These are phyloP conservation scores for Luperina nickerlii DNA, from an alignment of 2,888 invertebrate species.

Conservation along the genomic window DNA sequence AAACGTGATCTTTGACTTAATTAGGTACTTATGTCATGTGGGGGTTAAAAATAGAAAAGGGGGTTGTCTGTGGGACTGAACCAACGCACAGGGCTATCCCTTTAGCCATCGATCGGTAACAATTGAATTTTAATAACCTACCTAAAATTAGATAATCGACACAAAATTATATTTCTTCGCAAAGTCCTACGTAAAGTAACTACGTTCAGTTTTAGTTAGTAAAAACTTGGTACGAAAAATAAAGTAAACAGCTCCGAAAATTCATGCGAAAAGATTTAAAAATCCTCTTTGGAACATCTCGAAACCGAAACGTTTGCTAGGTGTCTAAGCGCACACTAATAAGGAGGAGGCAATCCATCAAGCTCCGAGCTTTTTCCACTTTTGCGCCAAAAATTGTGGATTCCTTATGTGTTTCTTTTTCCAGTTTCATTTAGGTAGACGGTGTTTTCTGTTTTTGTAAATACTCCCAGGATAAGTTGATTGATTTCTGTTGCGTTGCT, in stretches of 20 bases:
- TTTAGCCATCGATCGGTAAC: no score
- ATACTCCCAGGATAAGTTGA: conserved; percentile 52
- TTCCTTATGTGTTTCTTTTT: conserved; percentile 72
- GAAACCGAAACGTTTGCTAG: conserved; percentile 57
- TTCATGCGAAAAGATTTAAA: conserved; percentile 54
- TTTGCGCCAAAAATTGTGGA: conserved; percentile 70
- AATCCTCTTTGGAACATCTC: conserved; percentile 46
- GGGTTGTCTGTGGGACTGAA: not conserved
- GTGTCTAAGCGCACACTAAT: conserved; percentile 71
- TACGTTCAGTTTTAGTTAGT: not conserved
- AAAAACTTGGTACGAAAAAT: not conserved
- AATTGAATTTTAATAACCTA: not conserved
- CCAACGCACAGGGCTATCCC: not conserved
- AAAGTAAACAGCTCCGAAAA: conserved; percentile 13
- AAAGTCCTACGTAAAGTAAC: not conserved
- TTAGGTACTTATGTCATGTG: not conserved
- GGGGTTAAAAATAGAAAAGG: not conserved
- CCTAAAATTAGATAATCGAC: not conserved
- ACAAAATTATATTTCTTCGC: not conserved
- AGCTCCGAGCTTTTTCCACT: conserved; percentile 70
- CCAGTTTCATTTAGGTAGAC: conserved; percentile 62
- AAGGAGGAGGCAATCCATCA: conserved; percentile 78
- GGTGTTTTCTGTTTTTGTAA: conserved; percentile 62
- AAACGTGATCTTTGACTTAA: not conserved
- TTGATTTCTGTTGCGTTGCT: conserved; percentile 59